Percentiles rank a stretch among this genome's conserved stretches.
Conservation (phyloP, 2,888 invertebrate species). For the Blera fallax region DNA sequence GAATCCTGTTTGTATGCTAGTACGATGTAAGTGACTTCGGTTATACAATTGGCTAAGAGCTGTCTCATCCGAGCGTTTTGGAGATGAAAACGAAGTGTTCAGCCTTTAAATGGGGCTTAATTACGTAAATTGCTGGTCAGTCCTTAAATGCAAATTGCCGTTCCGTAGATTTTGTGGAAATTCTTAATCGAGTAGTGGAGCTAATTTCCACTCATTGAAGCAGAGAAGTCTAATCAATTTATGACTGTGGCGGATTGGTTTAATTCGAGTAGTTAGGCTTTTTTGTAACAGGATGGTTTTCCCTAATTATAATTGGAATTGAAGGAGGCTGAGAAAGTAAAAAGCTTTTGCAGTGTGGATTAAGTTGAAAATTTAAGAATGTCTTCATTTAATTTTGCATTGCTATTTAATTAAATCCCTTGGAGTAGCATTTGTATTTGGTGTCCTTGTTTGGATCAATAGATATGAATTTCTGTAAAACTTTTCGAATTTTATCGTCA, state of each 20-base stretch:
- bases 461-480: too few species aligned
- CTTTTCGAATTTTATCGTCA: too few species aligned
- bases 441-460: too few species aligned
- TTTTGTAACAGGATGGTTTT: neutral
- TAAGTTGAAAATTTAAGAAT: neutral
- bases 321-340: too few species aligned
- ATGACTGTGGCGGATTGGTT: neutral
- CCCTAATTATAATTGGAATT: neutral
- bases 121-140: constrained; percentile 26
- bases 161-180: constrained; percentile 4
- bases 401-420: neutral
- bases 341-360: neutral
- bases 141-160: constrained; percentile 8
- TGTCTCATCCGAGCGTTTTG: neutral
- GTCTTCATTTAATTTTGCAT: neutral
- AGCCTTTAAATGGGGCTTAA: constrained; percentile 3
- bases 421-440: too few species aligned
- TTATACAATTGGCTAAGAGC: constrained; percentile 17
- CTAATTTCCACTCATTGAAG: neutral
- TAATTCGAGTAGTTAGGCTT: neutral
- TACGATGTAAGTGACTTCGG: constrained; percentile 3
- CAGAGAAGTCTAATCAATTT: constrained; percentile 6
- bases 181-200: constrained; percentile 6
- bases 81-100: constrained; percentile 12
- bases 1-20: neutral